phyloP scores from a whole-genome alignment of 2,797 vertebrate genomes.

The Gallirallus australis region DNA sequence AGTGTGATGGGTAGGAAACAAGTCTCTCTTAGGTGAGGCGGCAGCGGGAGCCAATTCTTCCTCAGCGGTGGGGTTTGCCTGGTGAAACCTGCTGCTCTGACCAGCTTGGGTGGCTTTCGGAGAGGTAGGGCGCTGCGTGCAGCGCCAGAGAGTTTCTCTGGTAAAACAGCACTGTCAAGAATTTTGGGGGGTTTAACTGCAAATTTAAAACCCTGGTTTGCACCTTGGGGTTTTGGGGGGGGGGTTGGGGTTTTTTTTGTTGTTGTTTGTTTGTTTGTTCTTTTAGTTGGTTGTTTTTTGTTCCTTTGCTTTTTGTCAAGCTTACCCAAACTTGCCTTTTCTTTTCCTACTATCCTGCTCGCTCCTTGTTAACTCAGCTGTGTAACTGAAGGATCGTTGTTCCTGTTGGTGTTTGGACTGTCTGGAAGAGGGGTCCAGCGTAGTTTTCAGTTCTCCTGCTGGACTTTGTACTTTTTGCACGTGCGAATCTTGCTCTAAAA shows the following conservation, averaged over 20 bases:
- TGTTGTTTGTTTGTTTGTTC: too few species aligned
- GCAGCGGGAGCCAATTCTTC: conserved; percentile 30
- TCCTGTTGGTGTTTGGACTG: not conserved
- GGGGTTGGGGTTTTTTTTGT: too few species aligned
- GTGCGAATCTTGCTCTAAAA: not conserved
- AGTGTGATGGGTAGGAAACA: not conserved
- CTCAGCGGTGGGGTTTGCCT: not conserved
- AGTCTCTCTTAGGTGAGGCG: not conserved
- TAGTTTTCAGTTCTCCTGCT: not conserved
- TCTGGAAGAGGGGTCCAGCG: not conserved
- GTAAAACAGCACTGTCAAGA: conserved; percentile 13
- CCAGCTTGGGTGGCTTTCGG: not conserved
- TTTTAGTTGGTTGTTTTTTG: not conserved
- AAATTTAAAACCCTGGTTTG: not conserved
- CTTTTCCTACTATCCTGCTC: not conserved
- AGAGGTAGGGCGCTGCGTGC: conserved; percentile 25
- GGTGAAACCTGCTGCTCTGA: not conserved
- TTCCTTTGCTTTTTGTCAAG: not conserved
- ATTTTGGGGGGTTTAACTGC: not conserved
- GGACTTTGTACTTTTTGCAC: not conserved
- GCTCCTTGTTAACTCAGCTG: conserved; percentile 36
- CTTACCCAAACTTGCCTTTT: not conserved
- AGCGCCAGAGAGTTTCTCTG: conserved; percentile 7
- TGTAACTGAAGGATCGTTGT: not conserved
- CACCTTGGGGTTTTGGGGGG: too few species aligned